phyloP scores from a whole-genome alignment of 2,888 invertebrate genomes.

The Drosophila peninsularis region DNA sequence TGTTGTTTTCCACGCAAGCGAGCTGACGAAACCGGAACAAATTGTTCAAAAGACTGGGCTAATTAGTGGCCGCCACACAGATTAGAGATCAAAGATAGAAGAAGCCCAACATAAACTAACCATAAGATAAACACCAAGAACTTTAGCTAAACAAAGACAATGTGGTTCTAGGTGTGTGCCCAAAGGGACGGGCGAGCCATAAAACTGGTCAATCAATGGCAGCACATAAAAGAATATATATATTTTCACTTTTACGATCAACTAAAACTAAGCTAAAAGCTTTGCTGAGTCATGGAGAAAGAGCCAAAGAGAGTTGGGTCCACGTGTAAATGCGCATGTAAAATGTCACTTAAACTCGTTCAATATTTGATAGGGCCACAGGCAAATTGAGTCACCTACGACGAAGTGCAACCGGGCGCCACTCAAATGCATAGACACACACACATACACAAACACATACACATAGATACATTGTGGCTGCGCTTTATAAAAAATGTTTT shows the following conservation, averaged over 20 bases:
- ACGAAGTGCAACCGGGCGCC: slow-evolving; percentile 58
- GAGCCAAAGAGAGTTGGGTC: slow-evolving; percentile 5
- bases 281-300: slow-evolving; percentile 43
- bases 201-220: slow-evolving; percentile 65
- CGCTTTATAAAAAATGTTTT: slow-evolving; percentile 74
- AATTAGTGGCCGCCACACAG: slow-evolving; percentile 44
- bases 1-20: slow-evolving; percentile 4
- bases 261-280: slow-evolving; percentile 51
- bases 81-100: slow-evolving; percentile 38
- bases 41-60: slow-evolving; percentile 42
- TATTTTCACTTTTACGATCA: slow-evolving; percentile 58
- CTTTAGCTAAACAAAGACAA: slow-evolving; percentile 41
- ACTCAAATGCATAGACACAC: slow-evolving; percentile 20
- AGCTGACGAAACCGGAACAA: slow-evolving; percentile 69
- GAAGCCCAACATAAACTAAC: slow-evolving; percentile 35
- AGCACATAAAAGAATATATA: slow-evolving; percentile 40
- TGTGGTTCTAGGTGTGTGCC: slow-evolving; percentile 14
- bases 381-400: slow-evolving; percentile 72
- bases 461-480: slow-evolving; percentile 31
- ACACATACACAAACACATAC: background rate
- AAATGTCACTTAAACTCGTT: slow-evolving; percentile 70
- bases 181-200: slow-evolving; percentile 29
- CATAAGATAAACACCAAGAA: slow-evolving; percentile 53
- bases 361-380: slow-evolving; percentile 63
- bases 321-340: slow-evolving; percentile 64